A percentile compares a stretch with the other conserved stretches of the same genome.
phyloP scores from a whole-genome alignment of 2,888 invertebrate genomes.

The Dromius quadrimaculatus region DNA sequence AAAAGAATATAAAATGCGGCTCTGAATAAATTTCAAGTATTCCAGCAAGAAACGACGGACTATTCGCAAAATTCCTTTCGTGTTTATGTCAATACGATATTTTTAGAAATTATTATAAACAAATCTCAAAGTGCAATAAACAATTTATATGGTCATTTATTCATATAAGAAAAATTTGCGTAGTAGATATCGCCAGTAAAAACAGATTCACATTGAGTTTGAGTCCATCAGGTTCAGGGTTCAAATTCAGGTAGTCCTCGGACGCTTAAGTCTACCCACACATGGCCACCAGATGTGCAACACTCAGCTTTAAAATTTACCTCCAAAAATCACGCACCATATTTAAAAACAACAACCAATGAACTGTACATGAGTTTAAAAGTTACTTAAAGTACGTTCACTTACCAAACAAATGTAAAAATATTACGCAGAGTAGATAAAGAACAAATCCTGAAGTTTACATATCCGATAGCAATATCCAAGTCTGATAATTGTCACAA shows the following conservation, averaged over 20 bases:
- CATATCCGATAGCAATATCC: not conserved
- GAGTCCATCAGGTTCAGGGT: not conserved
- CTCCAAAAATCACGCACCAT: too few relatives aligned
- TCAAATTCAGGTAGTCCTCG: slow-evolving; percentile 12
- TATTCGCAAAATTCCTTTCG: slow-evolving; percentile 14
- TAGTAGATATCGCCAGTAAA: not conserved
- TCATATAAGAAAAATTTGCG: not conserved
- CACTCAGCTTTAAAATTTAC: too few relatives aligned
- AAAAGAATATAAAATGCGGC: not conserved
- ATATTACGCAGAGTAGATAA: too few relatives aligned
- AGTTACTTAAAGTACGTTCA: too few relatives aligned
- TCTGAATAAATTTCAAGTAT: slow-evolving; percentile 5
- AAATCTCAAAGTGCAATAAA: slow-evolving; percentile 18
- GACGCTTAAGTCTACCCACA: not conserved
- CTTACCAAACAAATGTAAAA: too few relatives aligned
- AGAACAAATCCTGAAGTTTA: too few relatives aligned
- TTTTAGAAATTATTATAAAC: slow-evolving; percentile 37
- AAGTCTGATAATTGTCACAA: too few relatives aligned
- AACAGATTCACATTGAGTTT: not conserved
- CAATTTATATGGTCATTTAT: slow-evolving; percentile 7
- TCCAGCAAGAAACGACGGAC: slow-evolving; percentile 11
- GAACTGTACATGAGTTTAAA: not conserved
- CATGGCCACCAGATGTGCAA: slow-evolving; percentile 16
- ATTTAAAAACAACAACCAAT: not conserved
- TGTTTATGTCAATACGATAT: slow-evolving; percentile 27